Evolutionary conservation across 2,113 vertebrate species (phyloP).

Genomic region (Hypocryptadius cinnamomeus): DNA sequence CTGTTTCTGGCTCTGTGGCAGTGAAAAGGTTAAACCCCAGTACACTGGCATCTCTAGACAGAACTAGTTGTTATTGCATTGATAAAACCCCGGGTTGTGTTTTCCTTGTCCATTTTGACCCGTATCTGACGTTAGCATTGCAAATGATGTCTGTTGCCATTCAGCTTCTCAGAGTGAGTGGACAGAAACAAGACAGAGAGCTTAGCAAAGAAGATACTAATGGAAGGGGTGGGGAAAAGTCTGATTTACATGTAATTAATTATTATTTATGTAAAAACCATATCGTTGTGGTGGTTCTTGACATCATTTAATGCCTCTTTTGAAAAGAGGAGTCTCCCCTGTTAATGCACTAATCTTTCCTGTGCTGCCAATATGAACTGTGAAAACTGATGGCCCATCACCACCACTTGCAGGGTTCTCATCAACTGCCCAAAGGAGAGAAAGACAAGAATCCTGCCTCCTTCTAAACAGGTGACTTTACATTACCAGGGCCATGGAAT

Average conservation of each 20-base stretch:
- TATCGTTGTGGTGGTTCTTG: slow-evolving; percentile 33
- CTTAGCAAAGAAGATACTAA: slow-evolving; percentile 37
- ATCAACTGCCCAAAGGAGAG: background rate
- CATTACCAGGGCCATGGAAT: background rate
- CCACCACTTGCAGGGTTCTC: background rate
- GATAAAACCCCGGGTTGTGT: slow-evolving; percentile 36
- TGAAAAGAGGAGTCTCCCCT: slow-evolving; percentile 31
- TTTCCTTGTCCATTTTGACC: slow-evolving; percentile 55
- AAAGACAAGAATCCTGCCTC: background rate
- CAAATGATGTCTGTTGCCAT: slow-evolving; percentile 58
- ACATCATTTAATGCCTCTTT: slow-evolving; percentile 49
- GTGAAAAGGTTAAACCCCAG: slow-evolving; percentile 49
- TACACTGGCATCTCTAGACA: slow-evolving; percentile 17
- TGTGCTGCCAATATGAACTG: background rate
- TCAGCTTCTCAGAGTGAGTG: slow-evolving; percentile 13
- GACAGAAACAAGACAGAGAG: slow-evolving; percentile 52
- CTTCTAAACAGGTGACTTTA: background rate
- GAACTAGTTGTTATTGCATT: slow-evolving; percentile 24
- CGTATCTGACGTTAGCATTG: slow-evolving; percentile 56
- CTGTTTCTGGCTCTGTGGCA: background rate
- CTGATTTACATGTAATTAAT: slow-evolving; percentile 61
- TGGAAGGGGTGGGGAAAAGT: slow-evolving; percentile 43
- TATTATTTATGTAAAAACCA: slow-evolving; percentile 63
- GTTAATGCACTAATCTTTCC: background rate
- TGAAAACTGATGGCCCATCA: background rate